A percentile compares a stretch with the other conserved stretches of the same genome.
phyloP scores from a whole-genome alignment of 1,140 invertebrate species.

The Limonius californicus region DNA sequence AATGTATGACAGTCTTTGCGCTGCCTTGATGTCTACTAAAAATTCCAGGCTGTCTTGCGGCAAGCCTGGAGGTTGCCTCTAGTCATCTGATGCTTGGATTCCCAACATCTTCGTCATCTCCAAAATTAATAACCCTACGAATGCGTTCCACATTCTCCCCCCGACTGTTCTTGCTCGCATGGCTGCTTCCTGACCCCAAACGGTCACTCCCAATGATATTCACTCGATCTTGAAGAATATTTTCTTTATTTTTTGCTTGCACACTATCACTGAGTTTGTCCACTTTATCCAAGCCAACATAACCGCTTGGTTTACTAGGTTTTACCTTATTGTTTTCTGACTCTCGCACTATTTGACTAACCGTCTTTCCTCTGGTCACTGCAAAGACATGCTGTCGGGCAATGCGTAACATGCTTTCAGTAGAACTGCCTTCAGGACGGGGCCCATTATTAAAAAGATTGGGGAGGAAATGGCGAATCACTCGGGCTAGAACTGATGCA shows the following conservation, averaged over 20 bases:
- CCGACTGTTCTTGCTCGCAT: background rate
- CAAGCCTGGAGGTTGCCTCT: constrained; percentile 1
- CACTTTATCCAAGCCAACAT: constrained; percentile 29
- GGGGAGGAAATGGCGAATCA: constrained; percentile 49
- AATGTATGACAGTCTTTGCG: background rate
- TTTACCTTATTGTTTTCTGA: constrained; percentile 33
- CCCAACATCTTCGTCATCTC: constrained; percentile 8
- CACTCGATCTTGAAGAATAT: constrained; percentile 22
- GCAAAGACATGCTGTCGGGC: constrained; percentile 59
- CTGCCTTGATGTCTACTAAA: background rate
- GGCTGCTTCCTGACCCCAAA: background rate
- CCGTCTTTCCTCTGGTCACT: constrained; percentile 57
- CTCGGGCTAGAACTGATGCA: constrained; percentile 54
- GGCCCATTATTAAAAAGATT: constrained; percentile 49
- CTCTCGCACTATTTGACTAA: constrained; percentile 54
- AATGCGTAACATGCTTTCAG: constrained; percentile 56
- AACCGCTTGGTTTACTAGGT: constrained; percentile 37
- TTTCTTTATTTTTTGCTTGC: constrained; percentile 6
- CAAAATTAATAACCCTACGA: constrained; percentile 19
- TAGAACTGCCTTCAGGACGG: constrained; percentile 48
- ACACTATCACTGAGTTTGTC: background rate
- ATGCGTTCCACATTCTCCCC: constrained; percentile 13
- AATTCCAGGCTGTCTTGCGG: background rate
- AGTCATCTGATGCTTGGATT: background rate
- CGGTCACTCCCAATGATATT: constrained; percentile 3